These are phyloP conservation scores for Syngnathoides biaculeatus DNA, from an alignment of 2,113 vertebrate genomes.

Conservation along the genomic window DNA sequence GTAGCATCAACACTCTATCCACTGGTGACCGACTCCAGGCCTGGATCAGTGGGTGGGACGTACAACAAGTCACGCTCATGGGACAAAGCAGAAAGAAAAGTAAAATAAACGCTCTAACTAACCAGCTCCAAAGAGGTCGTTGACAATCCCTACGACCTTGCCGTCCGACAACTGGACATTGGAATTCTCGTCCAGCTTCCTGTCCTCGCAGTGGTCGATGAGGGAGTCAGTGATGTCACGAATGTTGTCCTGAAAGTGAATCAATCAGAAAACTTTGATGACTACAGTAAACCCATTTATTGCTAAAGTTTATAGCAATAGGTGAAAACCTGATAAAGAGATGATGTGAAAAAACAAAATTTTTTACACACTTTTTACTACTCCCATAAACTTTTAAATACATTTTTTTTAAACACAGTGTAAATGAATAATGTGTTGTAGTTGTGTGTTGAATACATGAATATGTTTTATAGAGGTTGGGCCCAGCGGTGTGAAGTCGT, in stretches of 20 bases:
- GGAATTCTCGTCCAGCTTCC: conserved; percentile 73
- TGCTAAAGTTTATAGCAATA: no score
- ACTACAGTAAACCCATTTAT: not conserved
- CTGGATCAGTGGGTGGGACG: not conserved
- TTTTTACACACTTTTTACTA: not conserved
- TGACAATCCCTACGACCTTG: conserved; percentile 79
- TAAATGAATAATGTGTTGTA: not conserved
- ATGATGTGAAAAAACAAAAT: no score
- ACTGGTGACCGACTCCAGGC: not conserved
- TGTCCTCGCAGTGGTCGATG: conserved; percentile 85
- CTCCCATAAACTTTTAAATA: not conserved
- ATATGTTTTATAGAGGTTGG: no score
- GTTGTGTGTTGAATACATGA: no score
- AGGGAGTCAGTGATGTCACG: conserved; percentile 91
- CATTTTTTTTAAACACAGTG: not conserved
- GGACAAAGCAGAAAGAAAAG: not conserved
- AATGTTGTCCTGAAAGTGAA: conserved; percentile 77
- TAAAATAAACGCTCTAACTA: conserved; percentile 28
- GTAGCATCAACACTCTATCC: not conserved
- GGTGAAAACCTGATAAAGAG: no score
- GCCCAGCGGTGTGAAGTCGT: no score
- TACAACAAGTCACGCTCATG: not conserved
- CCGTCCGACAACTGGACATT: conserved; percentile 71
- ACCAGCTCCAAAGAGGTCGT: conserved; percentile 95
- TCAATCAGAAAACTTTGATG: not conserved